Evolutionary conservation across 2,888 invertebrate genomes (phyloP).

Genomic region (Euplexia lucipara): DNA sequence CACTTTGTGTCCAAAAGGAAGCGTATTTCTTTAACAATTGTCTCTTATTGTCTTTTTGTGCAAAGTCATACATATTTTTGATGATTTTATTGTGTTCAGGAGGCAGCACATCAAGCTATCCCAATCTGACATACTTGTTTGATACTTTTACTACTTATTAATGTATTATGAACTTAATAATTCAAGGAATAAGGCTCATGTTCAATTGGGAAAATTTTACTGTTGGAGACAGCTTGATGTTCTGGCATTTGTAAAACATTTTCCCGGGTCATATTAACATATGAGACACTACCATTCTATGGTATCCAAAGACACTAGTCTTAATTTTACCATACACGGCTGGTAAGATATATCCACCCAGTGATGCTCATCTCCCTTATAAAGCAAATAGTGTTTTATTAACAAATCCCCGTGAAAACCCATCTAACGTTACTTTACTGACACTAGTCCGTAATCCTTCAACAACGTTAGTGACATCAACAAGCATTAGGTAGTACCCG

Average conservation of each 20-base stretch:
- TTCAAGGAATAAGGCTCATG: too few species aligned
- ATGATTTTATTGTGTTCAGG: too few species aligned
- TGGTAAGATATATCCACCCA: neutral
- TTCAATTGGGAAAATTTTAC: too few species aligned
- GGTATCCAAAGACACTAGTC: neutral
- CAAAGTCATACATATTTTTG: too few species aligned
- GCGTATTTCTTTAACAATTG: neutral
- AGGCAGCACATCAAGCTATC: too few species aligned
- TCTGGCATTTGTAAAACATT: too few species aligned
- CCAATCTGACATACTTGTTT: too few species aligned
- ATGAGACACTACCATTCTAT: constrained; percentile 12
- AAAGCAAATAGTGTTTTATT: constrained; percentile 50
- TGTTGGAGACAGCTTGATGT: too few species aligned
- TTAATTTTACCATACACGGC: constrained; percentile 28
- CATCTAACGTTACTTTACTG: constrained; percentile 11
- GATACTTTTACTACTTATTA: too few species aligned
- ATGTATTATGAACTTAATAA: too few species aligned
- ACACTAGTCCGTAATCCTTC: constrained; percentile 34
- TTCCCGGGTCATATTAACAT: neutral
- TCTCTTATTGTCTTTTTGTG: too few species aligned
- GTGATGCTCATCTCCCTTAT: constrained; percentile 27
- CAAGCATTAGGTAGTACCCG: constrained; percentile 14
- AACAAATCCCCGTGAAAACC: constrained; percentile 29
- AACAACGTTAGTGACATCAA: constrained; percentile 14
- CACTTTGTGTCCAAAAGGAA: neutral